Percentiles rank a stretch among this genome's conserved stretches.
These are phyloP conservation scores for Eupsilia transversa DNA, from an alignment of 2,888 invertebrate species.

Conservation along the genomic window DNA sequence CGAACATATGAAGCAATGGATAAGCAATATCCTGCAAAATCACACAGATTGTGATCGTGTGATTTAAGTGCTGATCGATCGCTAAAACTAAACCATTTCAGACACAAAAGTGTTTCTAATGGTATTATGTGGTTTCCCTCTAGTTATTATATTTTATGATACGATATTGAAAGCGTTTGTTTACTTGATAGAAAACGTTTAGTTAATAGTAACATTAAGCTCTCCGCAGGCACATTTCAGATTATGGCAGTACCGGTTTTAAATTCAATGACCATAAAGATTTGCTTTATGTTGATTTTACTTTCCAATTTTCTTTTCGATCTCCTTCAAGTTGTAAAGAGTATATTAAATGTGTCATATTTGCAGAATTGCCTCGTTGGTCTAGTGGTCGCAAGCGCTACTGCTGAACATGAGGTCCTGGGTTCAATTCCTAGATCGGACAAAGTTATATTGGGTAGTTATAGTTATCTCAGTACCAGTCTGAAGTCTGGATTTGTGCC, in stretches of 20 bases:
- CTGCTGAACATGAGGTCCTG: too few species aligned
- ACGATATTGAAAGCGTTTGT: conserved; percentile 24
- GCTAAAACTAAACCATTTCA: conserved; percentile 7
- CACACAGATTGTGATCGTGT: too few species aligned
- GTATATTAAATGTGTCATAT: neutral
- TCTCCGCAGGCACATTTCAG: conserved; percentile 40
- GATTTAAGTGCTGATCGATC: neutral
- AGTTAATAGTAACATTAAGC: conserved; percentile 50
- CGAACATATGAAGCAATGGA: too few species aligned
- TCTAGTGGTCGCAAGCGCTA: too few species aligned
- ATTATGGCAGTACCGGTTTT: conserved; percentile 29
- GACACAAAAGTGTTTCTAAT: conserved; percentile 20
- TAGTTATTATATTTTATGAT: conserved; percentile 11
- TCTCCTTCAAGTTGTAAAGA: neutral
- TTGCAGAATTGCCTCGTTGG: too few species aligned
- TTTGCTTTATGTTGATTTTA: conserved; percentile 4
- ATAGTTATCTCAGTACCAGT: too few species aligned
- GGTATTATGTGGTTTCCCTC: conserved; percentile 26
- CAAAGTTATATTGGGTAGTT: too few species aligned
- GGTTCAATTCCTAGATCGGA: too few species aligned
- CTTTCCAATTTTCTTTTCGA: conserved; percentile 40
- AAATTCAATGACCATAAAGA: conserved; percentile 22
- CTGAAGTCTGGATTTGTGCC: too few species aligned
- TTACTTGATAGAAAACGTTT: conserved; percentile 48
- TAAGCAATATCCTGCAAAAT: too few species aligned